These are phyloP conservation scores for Lacerta bilineata DNA, from an alignment of 2,797 vertebrate genomes.

Conservation along the genomic window DNA sequence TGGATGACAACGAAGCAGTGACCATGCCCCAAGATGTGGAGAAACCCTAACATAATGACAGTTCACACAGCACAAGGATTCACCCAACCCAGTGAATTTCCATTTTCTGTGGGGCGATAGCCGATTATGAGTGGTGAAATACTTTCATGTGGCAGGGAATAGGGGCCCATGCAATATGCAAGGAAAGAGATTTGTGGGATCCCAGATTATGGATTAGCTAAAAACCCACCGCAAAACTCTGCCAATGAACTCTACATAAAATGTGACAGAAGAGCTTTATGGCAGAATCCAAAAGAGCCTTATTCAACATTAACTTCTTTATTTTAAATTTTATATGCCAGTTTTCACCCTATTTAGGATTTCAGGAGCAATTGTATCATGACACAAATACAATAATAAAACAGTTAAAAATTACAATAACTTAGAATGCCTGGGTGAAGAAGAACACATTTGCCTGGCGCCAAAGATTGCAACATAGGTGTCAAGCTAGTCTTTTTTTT, in stretches of 20 bases:
- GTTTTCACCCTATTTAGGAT: too few relatives aligned
- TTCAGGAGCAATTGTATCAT: too few relatives aligned
- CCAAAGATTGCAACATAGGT: too few relatives aligned
- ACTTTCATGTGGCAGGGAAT: neutral
- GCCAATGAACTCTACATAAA: neutral
- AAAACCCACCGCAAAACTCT: neutral
- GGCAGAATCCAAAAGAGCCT: neutral
- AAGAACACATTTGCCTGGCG: too few relatives aligned
- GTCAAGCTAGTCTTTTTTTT: too few relatives aligned
- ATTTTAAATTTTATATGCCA: neutral
- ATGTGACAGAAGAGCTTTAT: constrained; percentile 18
- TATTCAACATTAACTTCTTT: neutral
- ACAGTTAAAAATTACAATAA: too few relatives aligned
- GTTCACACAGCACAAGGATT: neutral
- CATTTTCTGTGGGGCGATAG: neutral
- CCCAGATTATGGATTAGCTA: neutral
- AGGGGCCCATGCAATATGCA: too few relatives aligned
- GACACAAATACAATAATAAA: too few relatives aligned
- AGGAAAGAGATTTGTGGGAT: neutral
- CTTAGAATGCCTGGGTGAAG: too few relatives aligned
- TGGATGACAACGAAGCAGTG: neutral
- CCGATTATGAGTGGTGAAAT: neutral
- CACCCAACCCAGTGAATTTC: too few relatives aligned
- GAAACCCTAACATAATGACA: neutral
- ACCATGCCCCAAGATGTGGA: neutral